These are phyloP conservation scores for Orthosia incerta DNA, from an alignment of 2,888 invertebrate species.

Conservation along the genomic window DNA sequence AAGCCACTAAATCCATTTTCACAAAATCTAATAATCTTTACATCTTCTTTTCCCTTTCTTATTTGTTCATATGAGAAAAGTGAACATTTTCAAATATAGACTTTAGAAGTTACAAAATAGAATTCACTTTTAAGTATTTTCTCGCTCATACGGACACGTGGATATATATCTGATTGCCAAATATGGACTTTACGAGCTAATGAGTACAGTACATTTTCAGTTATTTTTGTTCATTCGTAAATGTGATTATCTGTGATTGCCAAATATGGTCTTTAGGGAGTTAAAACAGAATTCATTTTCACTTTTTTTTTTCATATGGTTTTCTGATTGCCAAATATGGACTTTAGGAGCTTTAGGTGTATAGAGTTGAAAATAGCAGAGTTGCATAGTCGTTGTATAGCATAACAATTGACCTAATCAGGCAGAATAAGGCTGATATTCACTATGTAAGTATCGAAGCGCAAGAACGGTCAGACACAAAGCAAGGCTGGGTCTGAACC, in stretches of 20 bases:
- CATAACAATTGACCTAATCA: slow-evolving; percentile 25
- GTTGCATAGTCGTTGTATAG: slow-evolving; percentile 45
- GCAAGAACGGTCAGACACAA: slow-evolving; percentile 36
- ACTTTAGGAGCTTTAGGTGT: neutral
- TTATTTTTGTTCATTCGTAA: too few species aligned
- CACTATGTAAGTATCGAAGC: slow-evolving; percentile 56
- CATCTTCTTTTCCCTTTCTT: too few species aligned
- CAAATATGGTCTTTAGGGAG: slow-evolving; percentile 7
- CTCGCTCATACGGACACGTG: neutral
- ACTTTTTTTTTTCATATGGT: neutral
- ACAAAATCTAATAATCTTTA: too few species aligned
- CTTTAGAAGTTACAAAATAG: neutral
- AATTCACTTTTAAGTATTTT: neutral
- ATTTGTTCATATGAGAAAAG: too few species aligned
- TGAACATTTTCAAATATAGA: neutral
- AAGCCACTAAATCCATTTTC: neutral
- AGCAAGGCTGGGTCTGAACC: slow-evolving; percentile 49
- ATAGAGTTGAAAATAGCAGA: slow-evolving; percentile 33
- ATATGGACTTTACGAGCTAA: neutral
- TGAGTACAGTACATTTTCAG: neutral
- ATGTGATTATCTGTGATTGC: neutral
- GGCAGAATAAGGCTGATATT: slow-evolving; percentile 49
- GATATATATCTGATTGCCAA: neutral
- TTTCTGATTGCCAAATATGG: neutral
- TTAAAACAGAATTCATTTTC: neutral